A percentile compares a stretch with the other conserved stretches of the same genome.
Evolutionary conservation across 2,113 vertebrate species (phyloP).

Genomic region (Microcebus griseorufus): DNA sequence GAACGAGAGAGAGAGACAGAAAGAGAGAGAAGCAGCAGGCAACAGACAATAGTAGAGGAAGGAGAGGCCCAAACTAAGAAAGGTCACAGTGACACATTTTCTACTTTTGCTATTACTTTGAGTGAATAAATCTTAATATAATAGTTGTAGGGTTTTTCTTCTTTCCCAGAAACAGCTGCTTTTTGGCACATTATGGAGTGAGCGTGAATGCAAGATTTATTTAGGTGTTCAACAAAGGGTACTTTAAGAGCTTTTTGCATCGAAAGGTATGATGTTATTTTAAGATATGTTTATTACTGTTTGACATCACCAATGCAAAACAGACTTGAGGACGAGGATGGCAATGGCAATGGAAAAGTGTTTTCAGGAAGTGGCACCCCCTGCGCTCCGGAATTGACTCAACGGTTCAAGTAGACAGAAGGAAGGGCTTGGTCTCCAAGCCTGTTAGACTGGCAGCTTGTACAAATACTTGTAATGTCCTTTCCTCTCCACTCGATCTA

Average conservation of each 20-base stretch:
- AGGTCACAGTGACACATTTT: neutral
- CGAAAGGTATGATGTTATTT: conserved; percentile 36
- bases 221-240: neutral
- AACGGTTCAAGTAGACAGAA: neutral
- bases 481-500: neutral
- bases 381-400: neutral
- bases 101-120: neutral
- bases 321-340: neutral
- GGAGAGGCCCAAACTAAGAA: neutral
- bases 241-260: conserved; percentile 3
- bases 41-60: neutral
- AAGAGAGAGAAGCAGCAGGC: neutral
- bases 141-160: neutral
- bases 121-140: neutral
- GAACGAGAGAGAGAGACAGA: neutral
- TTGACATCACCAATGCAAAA: conserved; percentile 23
- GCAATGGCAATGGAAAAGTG: neutral
- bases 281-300: conserved; percentile 40
- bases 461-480: neutral
- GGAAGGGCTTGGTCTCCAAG: neutral
- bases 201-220: neutral
- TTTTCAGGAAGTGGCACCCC: neutral
- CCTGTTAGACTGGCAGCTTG: neutral
- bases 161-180: conserved; percentile 14
- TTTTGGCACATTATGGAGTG: neutral